Evolutionary conservation across 2,113 vertebrate genomes (phyloP).

Genomic region (Apeltes quadracus): DNA sequence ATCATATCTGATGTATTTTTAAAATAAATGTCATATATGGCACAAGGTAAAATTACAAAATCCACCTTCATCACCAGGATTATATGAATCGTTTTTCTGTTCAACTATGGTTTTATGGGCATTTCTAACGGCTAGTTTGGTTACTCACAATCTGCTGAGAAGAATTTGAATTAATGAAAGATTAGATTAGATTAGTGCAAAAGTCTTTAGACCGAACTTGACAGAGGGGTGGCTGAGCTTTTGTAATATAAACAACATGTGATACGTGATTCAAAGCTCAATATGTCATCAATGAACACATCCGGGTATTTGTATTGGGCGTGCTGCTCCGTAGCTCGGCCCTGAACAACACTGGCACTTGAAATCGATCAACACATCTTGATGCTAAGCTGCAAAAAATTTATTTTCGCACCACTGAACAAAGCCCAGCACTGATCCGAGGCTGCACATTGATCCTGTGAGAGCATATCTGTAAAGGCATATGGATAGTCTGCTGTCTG

Average conservation of each 20-base stretch:
- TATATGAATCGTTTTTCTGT: neutral
- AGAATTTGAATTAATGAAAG: constrained; percentile 1
- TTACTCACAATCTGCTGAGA: constrained; percentile 2
- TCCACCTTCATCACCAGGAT: neutral
- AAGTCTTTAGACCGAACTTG: constrained; percentile 14
- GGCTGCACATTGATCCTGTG: constrained; percentile 51
- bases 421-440: constrained; percentile 37
- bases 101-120: neutral
- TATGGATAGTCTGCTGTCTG: constrained; percentile 5
- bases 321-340: constrained; percentile 39
- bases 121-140: neutral
- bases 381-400: constrained; percentile 54
- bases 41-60: neutral
- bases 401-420: constrained; percentile 48
- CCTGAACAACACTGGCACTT: constrained; percentile 50
- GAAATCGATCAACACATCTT: constrained; percentile 54
- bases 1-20: neutral
- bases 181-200: too few relatives aligned
- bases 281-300: constrained; percentile 62
- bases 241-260: constrained; percentile 48
- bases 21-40: neutral
- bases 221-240: constrained; percentile 7
- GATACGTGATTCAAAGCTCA: constrained; percentile 55
- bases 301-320: constrained; percentile 51
- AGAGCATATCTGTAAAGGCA: constrained; percentile 23